Evolutionary conservation across 2,113 vertebrate species (phyloP).

Genomic region (Promerops cafer): DNA sequence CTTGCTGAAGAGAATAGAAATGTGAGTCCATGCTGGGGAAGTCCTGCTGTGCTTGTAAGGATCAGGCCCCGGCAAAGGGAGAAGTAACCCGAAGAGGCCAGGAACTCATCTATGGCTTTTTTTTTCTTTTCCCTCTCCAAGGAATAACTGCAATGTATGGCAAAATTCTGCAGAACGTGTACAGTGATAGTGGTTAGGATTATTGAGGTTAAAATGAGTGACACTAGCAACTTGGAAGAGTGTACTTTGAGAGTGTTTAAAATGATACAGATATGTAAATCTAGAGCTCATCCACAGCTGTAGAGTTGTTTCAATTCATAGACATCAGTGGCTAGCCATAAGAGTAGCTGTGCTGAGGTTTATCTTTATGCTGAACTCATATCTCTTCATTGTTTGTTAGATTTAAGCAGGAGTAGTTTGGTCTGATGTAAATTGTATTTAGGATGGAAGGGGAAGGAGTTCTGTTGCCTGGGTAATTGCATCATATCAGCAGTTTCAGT

Average conservation of each 20-base stretch:
- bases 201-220: background rate
- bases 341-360: background rate
- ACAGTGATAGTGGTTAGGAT: background rate
- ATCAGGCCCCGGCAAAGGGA: background rate
- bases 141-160: background rate
- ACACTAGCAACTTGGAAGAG: accelerated
- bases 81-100: background rate
- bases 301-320: background rate
- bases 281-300: background rate
- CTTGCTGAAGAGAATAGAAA: background rate
- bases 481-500: background rate
- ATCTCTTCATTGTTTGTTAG: background rate
- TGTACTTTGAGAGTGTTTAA: background rate
- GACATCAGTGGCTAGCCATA: background rate
- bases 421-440: background rate
- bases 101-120: background rate
- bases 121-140: background rate
- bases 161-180: background rate
- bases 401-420: background rate
- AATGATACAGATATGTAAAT: background rate
- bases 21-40: too few relatives aligned
- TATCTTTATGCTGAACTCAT: background rate
- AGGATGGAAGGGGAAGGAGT: background rate
- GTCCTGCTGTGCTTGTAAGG: background rate
- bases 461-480: background rate